Evolutionary conservation across 2,113 vertebrate genomes (phyloP), one percentile per base, ranked within the genome.

Genomic region (Gulo gulo): DNA sequence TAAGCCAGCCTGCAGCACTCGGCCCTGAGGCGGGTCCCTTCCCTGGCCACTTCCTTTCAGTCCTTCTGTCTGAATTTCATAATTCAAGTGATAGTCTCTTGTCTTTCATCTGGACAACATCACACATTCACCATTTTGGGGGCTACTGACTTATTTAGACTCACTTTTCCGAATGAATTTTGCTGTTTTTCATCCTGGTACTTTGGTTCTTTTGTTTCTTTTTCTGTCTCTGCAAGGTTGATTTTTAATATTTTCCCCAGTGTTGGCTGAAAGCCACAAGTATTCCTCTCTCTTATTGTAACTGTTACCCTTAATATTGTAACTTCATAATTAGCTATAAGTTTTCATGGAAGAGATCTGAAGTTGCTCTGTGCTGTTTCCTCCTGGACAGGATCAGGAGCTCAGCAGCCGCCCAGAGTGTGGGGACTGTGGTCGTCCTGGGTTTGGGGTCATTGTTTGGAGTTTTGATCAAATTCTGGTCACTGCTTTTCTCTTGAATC

Each of bases 331-430:
- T 61, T n/a, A 34, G 42, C 18, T 52, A 11, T 18, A 1, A 4
- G 39, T 69, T 34, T 76, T 57, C 18, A 10, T 76, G 23, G 14
- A 69, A 31, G 50, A 63, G 23, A 2, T 18, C 39, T 42, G 21
- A 59, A 34, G 39, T 24, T 23, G 0, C 29, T 78, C 59, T 34
- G 2, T 1, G 0, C 36, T 29, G 6, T 26, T 18, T 88, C 16
- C 2, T 39, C 16, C 10, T 16, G 18, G 65, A 55, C 2, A 14
- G 52, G 87, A 39, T 2, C 9, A 34, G 29, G 63, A 1, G 34
- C 31, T 5, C 13, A 11, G 15, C 14, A 29, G 61, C 29, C 8
- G 39, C n/a, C 4, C 4, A 42, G 7, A 10, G 4, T 4, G 2
- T 3, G 2, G 4, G 4, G 2, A 26, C 12, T 31, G 15, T 2